Evolutionary conservation across 2,113 vertebrate genomes (phyloP).

Genomic region (Hemiscyllium ocellatum): DNA sequence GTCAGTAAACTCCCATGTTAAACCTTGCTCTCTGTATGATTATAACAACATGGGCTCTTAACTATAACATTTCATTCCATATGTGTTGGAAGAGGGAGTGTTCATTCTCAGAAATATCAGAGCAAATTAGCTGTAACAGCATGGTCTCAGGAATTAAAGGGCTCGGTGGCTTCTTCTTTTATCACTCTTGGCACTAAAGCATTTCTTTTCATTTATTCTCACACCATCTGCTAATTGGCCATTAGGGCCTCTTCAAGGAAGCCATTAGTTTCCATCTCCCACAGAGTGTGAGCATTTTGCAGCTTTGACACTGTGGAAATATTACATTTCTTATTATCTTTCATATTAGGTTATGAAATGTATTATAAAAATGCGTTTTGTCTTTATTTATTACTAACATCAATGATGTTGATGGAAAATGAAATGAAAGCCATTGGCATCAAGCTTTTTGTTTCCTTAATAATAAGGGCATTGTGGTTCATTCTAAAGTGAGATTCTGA

Average conservation of each 20-base stretch:
- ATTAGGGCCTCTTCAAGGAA: slow-evolving; percentile 13
- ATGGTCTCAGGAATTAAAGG: neutral
- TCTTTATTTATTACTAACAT: neutral
- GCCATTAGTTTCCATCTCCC: neutral
- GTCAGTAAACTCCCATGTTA: neutral
- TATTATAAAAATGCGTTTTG: neutral
- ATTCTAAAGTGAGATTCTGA: neutral
- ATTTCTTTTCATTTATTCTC: slow-evolving; percentile 16
- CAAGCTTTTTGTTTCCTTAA: slow-evolving; percentile 7
- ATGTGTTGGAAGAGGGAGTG: neutral
- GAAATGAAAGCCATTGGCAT: neutral
- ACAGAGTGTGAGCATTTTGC: slow-evolving; percentile 3
- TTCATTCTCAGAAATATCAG: neutral
- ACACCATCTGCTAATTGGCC: slow-evolving; percentile 20
- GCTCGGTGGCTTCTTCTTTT: neutral
- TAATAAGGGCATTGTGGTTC: neutral
- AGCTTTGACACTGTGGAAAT: neutral
- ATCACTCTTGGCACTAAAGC: neutral
- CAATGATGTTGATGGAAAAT: neutral
- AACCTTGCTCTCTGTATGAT: neutral
- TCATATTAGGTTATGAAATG: neutral
- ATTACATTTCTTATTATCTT: slow-evolving; percentile 18
- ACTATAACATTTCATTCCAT: neutral
- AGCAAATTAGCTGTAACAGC: neutral
- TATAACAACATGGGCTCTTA: neutral